phyloP scores from a whole-genome alignment of 2,113 vertebrate genomes.

The Archilochus colubris region DNA sequence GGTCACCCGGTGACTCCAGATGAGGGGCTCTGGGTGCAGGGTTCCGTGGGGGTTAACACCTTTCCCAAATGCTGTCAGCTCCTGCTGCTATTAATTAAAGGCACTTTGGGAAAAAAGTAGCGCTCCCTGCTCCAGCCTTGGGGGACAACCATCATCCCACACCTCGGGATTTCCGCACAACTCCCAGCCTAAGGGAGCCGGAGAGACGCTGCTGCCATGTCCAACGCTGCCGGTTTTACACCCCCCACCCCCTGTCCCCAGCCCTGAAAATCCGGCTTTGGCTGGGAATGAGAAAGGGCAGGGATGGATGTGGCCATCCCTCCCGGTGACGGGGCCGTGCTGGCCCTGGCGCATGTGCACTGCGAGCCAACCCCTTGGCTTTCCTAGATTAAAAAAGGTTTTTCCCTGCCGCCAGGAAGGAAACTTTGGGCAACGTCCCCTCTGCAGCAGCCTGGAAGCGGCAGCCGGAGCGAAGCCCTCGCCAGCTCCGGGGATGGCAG shows the following conservation, averaged over 20 bases:
- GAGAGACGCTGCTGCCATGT: neutral
- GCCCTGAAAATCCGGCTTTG: neutral
- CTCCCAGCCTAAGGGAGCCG: neutral
- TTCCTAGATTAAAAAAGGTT: neutral
- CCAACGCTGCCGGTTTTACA: neutral
- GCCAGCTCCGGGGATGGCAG: neutral
- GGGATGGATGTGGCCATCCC: neutral
- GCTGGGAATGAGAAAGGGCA: neutral
- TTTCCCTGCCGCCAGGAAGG: slow-evolving; percentile 19
- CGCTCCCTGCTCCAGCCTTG: neutral
- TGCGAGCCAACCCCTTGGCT: neutral
- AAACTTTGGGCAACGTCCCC: slow-evolving; percentile 35
- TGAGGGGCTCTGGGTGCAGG: neutral
- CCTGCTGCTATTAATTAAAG: neutral
- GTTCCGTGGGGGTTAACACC: neutral
- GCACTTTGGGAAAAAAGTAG: neutral
- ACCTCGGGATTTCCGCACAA: fast-evolving
- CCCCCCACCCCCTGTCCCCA: fast-evolving
- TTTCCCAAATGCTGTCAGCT: neutral
- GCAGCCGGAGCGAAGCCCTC: neutral
- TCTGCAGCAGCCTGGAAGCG: neutral
- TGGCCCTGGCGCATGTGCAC: neutral
- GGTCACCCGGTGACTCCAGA: neutral
- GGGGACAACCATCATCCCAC: neutral
- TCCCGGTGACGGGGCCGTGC: neutral